Conservation (phyloP, 2,888 invertebrate species). For the Cistogaster globosa region DNA sequence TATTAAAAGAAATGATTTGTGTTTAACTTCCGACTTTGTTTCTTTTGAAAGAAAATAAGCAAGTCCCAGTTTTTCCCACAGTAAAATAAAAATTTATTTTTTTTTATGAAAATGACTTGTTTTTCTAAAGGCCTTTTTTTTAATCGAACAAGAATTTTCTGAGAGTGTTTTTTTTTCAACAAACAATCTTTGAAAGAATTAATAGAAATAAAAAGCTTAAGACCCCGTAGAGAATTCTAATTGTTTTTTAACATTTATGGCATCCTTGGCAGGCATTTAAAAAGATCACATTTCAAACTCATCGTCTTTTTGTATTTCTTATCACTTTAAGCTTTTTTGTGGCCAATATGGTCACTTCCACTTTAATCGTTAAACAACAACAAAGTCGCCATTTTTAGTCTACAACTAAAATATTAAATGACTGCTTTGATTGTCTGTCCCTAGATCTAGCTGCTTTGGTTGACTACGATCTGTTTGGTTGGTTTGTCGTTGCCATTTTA, state of each 20-base stretch:
- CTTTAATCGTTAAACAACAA: conserved; percentile 46
- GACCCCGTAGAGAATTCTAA: conserved; percentile 71
- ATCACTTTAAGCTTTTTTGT: conserved; percentile 31
- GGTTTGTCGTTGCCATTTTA: conserved; percentile 34
- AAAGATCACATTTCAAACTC: conserved; percentile 67
- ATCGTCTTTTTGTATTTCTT: conserved; percentile 2
- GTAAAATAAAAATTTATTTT: not conserved
- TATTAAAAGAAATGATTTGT: conserved; percentile 65
- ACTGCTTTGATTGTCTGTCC: conserved; percentile 11
- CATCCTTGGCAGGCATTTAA: conserved; percentile 60
- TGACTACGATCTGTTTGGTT: conserved; percentile 27
- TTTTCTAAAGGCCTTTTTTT: not conserved
- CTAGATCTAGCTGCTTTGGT: not conserved
- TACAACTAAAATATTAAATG: conserved; percentile 28
- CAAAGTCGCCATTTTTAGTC: conserved; percentile 66
- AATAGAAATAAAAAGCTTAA: conserved; percentile 15
- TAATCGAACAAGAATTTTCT: conserved; percentile 10
- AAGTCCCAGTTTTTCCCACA: conserved; percentile 51
- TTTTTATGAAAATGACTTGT: not conserved
- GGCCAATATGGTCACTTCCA: conserved; percentile 69
- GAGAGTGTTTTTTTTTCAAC: not conserved
- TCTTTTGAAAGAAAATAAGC: conserved; percentile 5
- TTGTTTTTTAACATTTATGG: conserved; percentile 72
- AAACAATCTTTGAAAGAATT: conserved; percentile 15
- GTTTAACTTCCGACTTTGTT: conserved; percentile 63